A percentile compares a stretch with the other conserved stretches of the same genome.
phyloP scores from a whole-genome alignment of 1,140 invertebrate species.

The roundworm (Caenorhabditis elegans) region DNA sequence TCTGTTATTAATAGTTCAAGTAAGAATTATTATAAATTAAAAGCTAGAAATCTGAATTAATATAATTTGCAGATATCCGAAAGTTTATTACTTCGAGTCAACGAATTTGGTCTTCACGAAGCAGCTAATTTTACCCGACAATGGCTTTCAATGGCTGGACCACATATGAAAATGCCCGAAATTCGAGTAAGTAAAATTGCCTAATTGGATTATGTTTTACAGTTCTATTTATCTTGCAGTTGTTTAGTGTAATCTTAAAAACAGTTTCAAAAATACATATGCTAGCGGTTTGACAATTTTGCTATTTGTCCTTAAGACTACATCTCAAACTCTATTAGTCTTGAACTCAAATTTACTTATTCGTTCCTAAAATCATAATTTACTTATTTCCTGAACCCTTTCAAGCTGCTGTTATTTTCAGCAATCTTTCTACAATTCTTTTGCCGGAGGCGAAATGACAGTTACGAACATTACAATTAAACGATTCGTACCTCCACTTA shows the following conservation, averaged over 20 bases:
- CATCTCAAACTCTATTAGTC: no score
- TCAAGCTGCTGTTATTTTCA: no score
- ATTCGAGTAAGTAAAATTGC: slow-evolving; percentile 26
- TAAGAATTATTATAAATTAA: neutral
- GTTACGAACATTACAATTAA: slow-evolving; percentile 41
- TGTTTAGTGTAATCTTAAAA: no score
- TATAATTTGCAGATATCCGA: neutral
- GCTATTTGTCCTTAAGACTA: no score
- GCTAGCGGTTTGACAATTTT: no score
- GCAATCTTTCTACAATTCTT: slow-evolving; percentile 40
- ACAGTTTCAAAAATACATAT: no score
- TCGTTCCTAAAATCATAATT: no score
- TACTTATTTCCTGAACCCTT: no score
- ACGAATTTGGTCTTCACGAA: slow-evolving; percentile 46
- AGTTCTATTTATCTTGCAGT: no score
- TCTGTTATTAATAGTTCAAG: neutral
- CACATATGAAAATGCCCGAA: slow-evolving; percentile 41
- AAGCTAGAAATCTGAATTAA: neutral
- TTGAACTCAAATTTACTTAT: no score
- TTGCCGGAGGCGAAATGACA: slow-evolving; percentile 32
- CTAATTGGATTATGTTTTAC: no score
- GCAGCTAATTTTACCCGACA: slow-evolving; percentile 47
- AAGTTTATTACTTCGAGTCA: slow-evolving; percentile 37
- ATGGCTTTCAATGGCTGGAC: slow-evolving; percentile 37
- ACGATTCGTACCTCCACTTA: slow-evolving; percentile 38